Evolutionary conservation across 1,140 invertebrate species (phyloP), one percentile per base, ranked within the genome.

Genomic region (Pollicipes pollicipes): DNA sequence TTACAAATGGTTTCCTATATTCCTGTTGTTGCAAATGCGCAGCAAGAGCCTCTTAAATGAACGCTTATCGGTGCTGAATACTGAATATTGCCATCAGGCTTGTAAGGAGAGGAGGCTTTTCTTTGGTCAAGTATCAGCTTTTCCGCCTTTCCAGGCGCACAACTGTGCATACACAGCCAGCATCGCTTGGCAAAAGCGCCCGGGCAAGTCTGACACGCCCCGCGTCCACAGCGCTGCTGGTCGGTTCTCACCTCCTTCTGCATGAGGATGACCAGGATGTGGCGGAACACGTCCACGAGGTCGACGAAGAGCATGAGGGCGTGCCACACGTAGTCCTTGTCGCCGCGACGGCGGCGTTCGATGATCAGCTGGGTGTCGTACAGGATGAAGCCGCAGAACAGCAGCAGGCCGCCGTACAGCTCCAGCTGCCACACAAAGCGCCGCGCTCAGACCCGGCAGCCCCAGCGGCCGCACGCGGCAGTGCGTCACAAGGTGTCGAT

Each of bases 281-380:
- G 86, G 77, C 90, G 87, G 87, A 97, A 96, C 77, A 97, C 86
- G 75, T 88, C 86, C 78, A 96, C 84, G 75, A 97, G 90, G 78
- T 97, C 94, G 77, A 96, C 86, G 82, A 97, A 97, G 28, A 97
- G 82, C 78, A 93, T 89, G 71, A 96, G 81, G 17, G 91, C 88
- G 80, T 97, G 93, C 78, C 86, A 85, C 69, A 98, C 88, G 78
- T 92, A 97, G 81, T 98, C 95, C 77, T 88, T 91, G 81, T 88
- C 95, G 68, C 95, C 95, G 77, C 85, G 84, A 70, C 90, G 85
- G 74, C 88, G 85, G 79, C 97, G 97, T 78, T 97, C 93, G 74
- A 97, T 88, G 74, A 98, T 98, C 69, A 93, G 81, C 80, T 97
- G 95, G 17, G 95, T 98, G 78, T 98, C 95, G 77, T 91, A 98